phyloP scores from a whole-genome alignment of 2,797 vertebrate species.

The Diceros bicornis region DNA sequence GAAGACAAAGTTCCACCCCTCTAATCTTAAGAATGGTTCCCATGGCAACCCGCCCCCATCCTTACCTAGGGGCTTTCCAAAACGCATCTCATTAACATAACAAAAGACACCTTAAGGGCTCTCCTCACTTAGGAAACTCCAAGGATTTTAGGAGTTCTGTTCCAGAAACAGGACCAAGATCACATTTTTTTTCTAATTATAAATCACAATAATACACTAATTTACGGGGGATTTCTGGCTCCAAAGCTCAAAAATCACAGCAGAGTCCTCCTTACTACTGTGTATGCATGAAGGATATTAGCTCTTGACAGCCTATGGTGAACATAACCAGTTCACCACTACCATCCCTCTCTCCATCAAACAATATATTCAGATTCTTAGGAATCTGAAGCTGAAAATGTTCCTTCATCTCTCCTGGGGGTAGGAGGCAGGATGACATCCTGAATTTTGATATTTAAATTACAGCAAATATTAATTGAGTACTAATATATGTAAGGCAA shows the following conservation, averaged over 20 bases:
- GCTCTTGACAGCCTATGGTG: background rate
- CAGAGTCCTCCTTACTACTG: background rate
- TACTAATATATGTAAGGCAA: background rate
- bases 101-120: too few relatives aligned
- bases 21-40: too few relatives aligned
- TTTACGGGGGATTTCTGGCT: background rate
- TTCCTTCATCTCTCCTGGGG: background rate
- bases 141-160: too few relatives aligned
- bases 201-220: background rate
- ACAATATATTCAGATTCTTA: background rate
- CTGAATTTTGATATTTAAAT: constrained; percentile 63
- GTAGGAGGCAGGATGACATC: background rate
- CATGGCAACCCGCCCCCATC: too few relatives aligned
- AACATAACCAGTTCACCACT: background rate
- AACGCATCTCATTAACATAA: too few relatives aligned
- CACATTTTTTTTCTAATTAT: background rate
- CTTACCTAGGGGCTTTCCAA: too few relatives aligned
- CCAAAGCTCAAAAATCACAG: background rate
- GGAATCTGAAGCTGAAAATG: background rate
- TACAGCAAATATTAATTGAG: background rate
- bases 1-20: too few relatives aligned
- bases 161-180: too few relatives aligned
- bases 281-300: fast-evolving
- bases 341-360: background rate
- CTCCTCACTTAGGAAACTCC: too few relatives aligned